These are phyloP conservation scores for Silurus aristotelis DNA, from an alignment of 2,797 vertebrate genomes.

Conservation along the genomic window DNA sequence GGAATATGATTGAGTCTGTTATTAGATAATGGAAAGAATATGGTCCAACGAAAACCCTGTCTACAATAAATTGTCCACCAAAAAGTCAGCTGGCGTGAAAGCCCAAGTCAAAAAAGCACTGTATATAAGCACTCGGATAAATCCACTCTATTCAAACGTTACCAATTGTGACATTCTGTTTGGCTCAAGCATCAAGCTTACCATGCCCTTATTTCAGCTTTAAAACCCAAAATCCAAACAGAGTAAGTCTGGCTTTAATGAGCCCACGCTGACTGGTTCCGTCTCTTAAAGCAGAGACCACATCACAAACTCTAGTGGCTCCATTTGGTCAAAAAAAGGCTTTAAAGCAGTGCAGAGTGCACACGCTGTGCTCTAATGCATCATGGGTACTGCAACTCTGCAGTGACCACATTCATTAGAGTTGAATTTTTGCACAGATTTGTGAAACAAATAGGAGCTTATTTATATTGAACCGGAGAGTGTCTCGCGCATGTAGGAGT, in stretches of 20 bases:
- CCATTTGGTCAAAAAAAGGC: conserved; percentile 3
- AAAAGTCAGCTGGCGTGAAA: neutral
- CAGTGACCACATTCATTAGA: neutral
- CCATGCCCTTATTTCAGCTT: conserved; percentile 6
- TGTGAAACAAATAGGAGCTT: neutral
- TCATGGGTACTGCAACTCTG: conserved; percentile 1
- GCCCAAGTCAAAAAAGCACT: neutral
- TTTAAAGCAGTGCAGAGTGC: neutral
- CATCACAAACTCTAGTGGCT: conserved; percentile 63
- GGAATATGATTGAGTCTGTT: neutral
- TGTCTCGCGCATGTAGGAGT: neutral
- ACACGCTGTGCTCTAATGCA: neutral
- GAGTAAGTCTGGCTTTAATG: conserved; percentile 66
- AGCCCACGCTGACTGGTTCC: conserved; percentile 56
- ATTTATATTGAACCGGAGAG: neutral
- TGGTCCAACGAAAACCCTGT: neutral
- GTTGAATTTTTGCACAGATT: neutral
- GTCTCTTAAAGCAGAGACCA: conserved; percentile 56
- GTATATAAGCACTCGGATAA: neutral
- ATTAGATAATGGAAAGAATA: neutral
- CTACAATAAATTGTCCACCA: neutral
- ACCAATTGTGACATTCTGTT: neutral
- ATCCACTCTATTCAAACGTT: neutral
- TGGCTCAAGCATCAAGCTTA: neutral
- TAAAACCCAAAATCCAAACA: conserved; percentile 48